phyloP scores from a whole-genome alignment of 2,888 invertebrate genomes.

The Achlya flavicornis region DNA sequence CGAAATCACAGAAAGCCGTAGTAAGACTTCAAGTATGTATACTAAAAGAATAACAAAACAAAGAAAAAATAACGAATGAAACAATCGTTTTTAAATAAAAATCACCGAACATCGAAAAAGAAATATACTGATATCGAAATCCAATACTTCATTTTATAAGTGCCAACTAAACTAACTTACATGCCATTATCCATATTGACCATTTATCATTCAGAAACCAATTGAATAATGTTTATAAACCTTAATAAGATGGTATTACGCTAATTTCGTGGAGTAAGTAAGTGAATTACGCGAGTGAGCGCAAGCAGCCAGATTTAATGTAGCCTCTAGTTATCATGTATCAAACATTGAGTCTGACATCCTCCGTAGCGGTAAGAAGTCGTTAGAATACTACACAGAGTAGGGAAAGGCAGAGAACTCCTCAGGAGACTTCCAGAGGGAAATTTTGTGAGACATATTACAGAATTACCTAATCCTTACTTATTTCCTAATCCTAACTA shows the following conservation, averaged over 20 bases:
- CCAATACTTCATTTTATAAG: conserved; percentile 4
- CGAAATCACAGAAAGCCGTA: too few relatives aligned
- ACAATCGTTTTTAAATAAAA: too few relatives aligned
- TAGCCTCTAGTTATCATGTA: conserved; percentile 79
- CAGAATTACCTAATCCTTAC: too few relatives aligned
- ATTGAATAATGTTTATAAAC: conserved; percentile 63
- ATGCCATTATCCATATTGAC: conserved; percentile 20
- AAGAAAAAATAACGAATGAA: too few relatives aligned
- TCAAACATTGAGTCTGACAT: conserved; percentile 65
- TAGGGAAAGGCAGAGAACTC: conserved; percentile 28
- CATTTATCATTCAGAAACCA: conserved; percentile 40
- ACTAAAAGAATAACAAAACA: too few relatives aligned
- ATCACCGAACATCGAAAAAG: neutral
- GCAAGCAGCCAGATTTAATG: conserved; percentile 68
- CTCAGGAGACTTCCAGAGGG: too few relatives aligned
- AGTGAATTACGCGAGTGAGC: conserved; percentile 68
- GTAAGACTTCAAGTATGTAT: too few relatives aligned
- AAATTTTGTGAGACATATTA: neutral
- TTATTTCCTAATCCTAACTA: too few relatives aligned
- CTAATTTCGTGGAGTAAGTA: conserved; percentile 62
- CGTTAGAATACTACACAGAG: conserved; percentile 62
- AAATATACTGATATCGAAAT: neutral
- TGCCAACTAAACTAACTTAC: conserved; percentile 24
- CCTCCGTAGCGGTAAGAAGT: conserved; percentile 65
- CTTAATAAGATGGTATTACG: conserved; percentile 63